Evolutionary conservation across 2,113 vertebrate species (phyloP).

Genomic region (Hylia prasina): DNA sequence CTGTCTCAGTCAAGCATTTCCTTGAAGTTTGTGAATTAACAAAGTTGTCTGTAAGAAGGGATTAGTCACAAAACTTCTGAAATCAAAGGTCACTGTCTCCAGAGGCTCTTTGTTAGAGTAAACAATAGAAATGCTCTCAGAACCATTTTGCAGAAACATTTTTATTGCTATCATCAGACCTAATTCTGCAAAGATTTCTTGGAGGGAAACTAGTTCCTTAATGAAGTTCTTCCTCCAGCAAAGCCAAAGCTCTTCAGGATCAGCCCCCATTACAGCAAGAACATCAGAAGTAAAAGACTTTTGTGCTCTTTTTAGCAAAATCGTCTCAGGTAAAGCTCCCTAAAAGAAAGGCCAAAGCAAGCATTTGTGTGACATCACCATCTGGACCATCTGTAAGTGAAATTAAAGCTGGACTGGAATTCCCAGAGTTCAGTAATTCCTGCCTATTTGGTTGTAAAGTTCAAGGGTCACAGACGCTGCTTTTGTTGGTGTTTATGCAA

Average conservation of each 20-base stretch:
- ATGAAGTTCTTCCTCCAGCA: neutral
- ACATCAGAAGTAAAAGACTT: neutral
- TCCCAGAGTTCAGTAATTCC: neutral
- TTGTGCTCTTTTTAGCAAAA: neutral
- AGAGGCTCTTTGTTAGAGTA: neutral
- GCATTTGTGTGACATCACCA: neutral
- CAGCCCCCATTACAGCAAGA: neutral
- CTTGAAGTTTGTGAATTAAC: slow-evolving; percentile 64
- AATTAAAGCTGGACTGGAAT: neutral
- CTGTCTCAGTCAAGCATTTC: slow-evolving; percentile 20
- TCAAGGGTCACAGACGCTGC: neutral
- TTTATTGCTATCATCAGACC: neutral
- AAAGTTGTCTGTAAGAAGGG: neutral
- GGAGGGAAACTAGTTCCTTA: neutral
- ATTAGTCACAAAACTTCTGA: slow-evolving; percentile 51
- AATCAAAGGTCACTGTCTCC: neutral
- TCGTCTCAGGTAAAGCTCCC: neutral
- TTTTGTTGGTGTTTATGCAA: neutral
- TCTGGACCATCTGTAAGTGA: neutral
- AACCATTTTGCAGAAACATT: slow-evolving; percentile 5
- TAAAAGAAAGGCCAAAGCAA: neutral
- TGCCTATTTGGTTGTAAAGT: neutral
- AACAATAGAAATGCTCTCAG: neutral
- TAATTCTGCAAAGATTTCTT: neutral
- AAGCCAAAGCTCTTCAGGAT: neutral